Conservation (phyloP, 2,888 invertebrate species). For the Dascillus cervinus region DNA sequence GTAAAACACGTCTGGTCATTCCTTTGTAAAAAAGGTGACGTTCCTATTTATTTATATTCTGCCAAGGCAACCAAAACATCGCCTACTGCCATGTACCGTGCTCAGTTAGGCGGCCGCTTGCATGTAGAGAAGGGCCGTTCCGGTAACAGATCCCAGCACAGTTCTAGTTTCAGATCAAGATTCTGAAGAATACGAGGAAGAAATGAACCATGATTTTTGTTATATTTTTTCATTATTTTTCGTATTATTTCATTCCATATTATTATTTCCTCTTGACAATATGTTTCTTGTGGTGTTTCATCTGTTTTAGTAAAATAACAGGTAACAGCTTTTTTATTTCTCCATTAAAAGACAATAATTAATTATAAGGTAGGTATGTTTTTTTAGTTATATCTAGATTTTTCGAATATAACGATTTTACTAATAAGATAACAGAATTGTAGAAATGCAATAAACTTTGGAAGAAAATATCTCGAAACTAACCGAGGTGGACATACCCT, state of each 20-base stretch:
- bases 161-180: constrained; percentile 3
- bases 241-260: constrained; percentile 4
- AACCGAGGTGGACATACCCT: constrained; percentile 2
- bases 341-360: constrained; percentile 1
- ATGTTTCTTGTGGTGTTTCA: constrained; percentile 4
- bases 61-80: too few relatives aligned
- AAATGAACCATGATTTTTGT: constrained; percentile 3
- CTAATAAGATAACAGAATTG: neutral
- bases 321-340: too few relatives aligned
- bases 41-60: too few relatives aligned
- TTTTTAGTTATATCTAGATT: constrained; percentile 2
- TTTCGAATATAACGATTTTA: constrained; percentile 1
- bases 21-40: too few relatives aligned
- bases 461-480: constrained; percentile 3
- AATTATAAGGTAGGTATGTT: constrained; percentile 1
- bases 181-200: constrained; percentile 5
- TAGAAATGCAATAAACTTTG: constrained; percentile 2
- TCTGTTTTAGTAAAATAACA: constrained; percentile 2
- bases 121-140: too few relatives aligned
- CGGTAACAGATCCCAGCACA: constrained; percentile 3
- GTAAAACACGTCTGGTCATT: too few relatives aligned
- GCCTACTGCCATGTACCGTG: too few relatives aligned
- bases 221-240: constrained; percentile 4
- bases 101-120: too few relatives aligned
- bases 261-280: constrained; percentile 4